phyloP scores from a whole-genome alignment of 2,888 invertebrate species.

The Monoplex corrugatus region DNA sequence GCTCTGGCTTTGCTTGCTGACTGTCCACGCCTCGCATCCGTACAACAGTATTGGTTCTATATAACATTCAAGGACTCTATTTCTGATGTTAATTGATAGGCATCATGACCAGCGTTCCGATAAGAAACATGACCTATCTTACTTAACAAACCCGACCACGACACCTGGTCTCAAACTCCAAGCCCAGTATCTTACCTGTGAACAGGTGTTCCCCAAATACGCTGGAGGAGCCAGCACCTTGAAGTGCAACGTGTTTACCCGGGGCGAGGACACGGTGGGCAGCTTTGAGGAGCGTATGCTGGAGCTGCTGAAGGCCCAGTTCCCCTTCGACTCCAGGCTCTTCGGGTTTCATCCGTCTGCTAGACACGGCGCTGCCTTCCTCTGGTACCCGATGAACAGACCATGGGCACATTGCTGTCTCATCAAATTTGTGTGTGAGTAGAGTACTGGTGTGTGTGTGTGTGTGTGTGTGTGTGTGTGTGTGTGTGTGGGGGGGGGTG shows the following conservation, averaged over 20 bases:
- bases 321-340: conserved; percentile 33
- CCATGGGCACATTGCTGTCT: no score
- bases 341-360: conserved; percentile 30
- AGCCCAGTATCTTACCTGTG: not conserved
- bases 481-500: not conserved
- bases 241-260: conserved; percentile 45
- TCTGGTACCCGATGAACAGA: not conserved
- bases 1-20: no score
- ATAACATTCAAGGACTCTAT: no score
- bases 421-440: no score
- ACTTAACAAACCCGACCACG: no score
- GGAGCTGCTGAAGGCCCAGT: conserved; percentile 46
- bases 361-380: not conserved
- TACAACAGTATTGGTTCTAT: no score
- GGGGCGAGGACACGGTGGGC: conserved; percentile 46
- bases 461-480: not conserved
- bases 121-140: no score
- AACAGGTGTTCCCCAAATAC: conserved; percentile 43
- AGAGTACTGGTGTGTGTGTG: no score
- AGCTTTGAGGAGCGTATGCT: conserved; percentile 49
- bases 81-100: no score
- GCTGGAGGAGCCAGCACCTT: conserved; percentile 36
- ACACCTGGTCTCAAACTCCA: no score
- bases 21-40: no score
- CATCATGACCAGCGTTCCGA: no score